Evolutionary conservation across 2,113 vertebrate genomes (phyloP), one percentile per base, ranked within the genome.

Genomic region (Myrmophylax atrothorax): DNA sequence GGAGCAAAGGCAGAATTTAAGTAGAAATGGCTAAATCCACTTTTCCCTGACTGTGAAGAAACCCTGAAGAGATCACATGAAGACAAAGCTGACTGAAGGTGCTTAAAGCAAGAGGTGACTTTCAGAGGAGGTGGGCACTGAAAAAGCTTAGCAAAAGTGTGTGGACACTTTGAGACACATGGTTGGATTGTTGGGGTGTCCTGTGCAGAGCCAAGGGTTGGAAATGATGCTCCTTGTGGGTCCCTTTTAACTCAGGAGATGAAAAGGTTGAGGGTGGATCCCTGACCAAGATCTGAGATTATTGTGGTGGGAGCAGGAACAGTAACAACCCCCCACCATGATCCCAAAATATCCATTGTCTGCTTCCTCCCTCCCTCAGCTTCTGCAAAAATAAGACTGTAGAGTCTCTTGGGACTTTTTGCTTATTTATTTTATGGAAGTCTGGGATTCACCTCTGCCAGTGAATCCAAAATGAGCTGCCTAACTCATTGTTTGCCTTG

Each of bases 241-340:
- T 35, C 33, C 24, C n/a, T 82, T n/a, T n/a, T 46, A 25, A 7
- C 10, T 14, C 14, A 6, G 52, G 10, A 44, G 26, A 18, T 15
- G n/a, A 3, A 10, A 7, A n/a, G 47, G 17, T 59, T 62, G 62
- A 70, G 31, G 22, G 19, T 31, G 50, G 46, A 35, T 53, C 35
- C 20, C 19, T 55, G 73, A 78, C 29, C 31, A 46, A 4, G 3
- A 1, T 14, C 52, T 25, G 44, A 23, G 31, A 24, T 24, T 7
- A 26, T 13, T 33, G 33, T 0, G 3, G 18, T 49, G 52, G 38
- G 14, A 64, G 17, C 33, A 79, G 74, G 37, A 66, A 35, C 3
- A 3, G n/a, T 14, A n/a, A n/a, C 20, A 40, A 35, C 7, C 16
- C 44, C 9, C 28, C 59, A 38, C 6, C 40, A 28, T 0, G 1